Percentiles rank a stretch among this genome's conserved stretches.
Evolutionary conservation across 2,113 vertebrate genomes (phyloP).

Genomic region (Nyctereutes procyonoides): DNA sequence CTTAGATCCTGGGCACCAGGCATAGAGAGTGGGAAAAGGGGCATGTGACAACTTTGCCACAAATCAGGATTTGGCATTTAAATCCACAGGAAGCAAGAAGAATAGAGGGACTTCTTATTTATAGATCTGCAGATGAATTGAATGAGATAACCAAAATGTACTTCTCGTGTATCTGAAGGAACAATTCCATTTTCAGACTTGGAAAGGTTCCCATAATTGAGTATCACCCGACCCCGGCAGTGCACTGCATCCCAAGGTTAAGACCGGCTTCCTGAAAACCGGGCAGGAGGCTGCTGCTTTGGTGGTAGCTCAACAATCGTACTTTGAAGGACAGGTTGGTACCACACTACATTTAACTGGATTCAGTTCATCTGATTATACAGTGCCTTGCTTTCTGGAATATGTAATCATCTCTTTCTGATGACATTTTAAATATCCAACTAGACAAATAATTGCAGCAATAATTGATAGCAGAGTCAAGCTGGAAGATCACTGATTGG

Average conservation of each 20-base stretch:
- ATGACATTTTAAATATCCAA: constrained; percentile 95
- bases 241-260: constrained; percentile 81
- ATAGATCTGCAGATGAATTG: constrained; percentile 87
- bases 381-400: constrained; percentile 89
- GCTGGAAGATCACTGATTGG: constrained; percentile 91
- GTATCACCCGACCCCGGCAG: constrained; percentile 80
- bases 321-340: constrained; percentile 91
- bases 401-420: constrained; percentile 93
- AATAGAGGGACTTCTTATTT: constrained; percentile 85
- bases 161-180: constrained; percentile 82
- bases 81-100: constrained; percentile 85
- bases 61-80: constrained; percentile 81
- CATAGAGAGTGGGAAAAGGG: constrained; percentile 85
- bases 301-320: constrained; percentile 82
- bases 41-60: constrained; percentile 80
- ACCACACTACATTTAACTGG: constrained; percentile 89
- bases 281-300: constrained; percentile 82
- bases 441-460: constrained; percentile 92
- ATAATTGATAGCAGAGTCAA: constrained; percentile 94
- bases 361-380: constrained; percentile 91
- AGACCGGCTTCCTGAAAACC: constrained; percentile 84
- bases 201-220: constrained; percentile 83
- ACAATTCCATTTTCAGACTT: constrained; percentile 87
- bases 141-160: constrained; percentile 77
- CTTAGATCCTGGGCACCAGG: constrained; percentile 87